Evolutionary conservation across 2,113 vertebrate genomes (phyloP).

Genomic region (Sitta europaea): DNA sequence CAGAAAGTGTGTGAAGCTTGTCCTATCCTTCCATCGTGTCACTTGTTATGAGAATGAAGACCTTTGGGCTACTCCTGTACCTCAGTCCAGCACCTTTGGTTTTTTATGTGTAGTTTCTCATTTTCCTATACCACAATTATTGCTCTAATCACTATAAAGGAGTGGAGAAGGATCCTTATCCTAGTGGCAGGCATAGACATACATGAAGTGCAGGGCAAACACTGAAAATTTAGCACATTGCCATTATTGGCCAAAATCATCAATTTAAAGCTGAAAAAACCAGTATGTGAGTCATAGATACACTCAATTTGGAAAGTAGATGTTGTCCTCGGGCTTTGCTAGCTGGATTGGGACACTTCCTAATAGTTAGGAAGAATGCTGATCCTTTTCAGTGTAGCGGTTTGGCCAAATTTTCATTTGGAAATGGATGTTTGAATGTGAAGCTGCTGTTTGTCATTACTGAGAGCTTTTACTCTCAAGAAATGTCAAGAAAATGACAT

Average conservation of each 20-base stretch:
- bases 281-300: neutral
- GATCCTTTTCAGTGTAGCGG: neutral
- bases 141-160: neutral
- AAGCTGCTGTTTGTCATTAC: neutral
- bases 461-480: neutral
- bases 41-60: neutral
- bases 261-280: neutral
- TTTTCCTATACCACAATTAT: neutral
- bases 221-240: neutral
- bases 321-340: neutral
- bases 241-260: neutral
- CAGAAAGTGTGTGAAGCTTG: neutral
- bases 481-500: neutral
- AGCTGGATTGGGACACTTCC: neutral
- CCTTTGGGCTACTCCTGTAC: neutral
- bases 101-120: neutral
- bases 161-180: neutral
- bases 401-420: neutral
- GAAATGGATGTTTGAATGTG: neutral
- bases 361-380: neutral
- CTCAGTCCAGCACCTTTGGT: neutral
- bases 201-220: neutral
- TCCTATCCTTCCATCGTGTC: fast-evolving
- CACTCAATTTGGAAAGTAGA: neutral
- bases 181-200: neutral